These are phyloP conservation scores for Hololepta plana DNA, from an alignment of 2,888 invertebrate genomes.

Conservation along the genomic window DNA sequence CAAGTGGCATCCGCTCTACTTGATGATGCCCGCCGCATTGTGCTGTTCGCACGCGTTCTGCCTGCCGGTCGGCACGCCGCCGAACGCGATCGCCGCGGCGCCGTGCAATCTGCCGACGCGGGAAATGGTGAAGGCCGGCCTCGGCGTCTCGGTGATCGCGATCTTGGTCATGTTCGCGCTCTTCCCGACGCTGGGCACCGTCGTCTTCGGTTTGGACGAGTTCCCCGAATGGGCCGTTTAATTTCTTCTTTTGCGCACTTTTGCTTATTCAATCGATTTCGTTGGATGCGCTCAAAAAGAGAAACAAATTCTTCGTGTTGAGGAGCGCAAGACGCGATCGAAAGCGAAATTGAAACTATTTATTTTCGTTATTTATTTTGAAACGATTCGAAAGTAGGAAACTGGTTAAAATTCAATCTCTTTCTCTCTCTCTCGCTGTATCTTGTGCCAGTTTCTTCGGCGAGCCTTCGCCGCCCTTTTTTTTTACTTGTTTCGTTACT, in stretches of 20 bases:
- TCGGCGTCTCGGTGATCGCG: constrained; percentile 56
- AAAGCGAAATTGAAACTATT: not conserved
- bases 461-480: no score
- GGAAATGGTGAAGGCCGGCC: constrained; percentile 55
- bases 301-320: no score
- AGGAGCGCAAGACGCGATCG: not conserved
- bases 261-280: not conserved
- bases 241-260: no score
- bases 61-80: constrained; percentile 87
- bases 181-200: constrained; percentile 56
- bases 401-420: no score
- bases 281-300: no score
- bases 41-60: constrained; percentile 87
- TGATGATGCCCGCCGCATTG: constrained; percentile 78
- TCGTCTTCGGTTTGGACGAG: constrained; percentile 42
- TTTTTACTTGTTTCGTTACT: no score
- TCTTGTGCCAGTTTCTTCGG: no score
- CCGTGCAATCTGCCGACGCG: constrained; percentile 62
- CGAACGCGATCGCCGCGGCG: constrained; percentile 83
- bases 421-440: no score
- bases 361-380: no score
- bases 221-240: constrained; percentile 43
- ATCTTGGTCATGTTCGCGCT: constrained; percentile 49
- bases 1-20: constrained; percentile 65
- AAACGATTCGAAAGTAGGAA: no score